A percentile compares a stretch with the other conserved stretches of the same genome.
Conservation (phyloP, 2,113 vertebrate species). For the Pseudorectes ferrugineus region DNA sequence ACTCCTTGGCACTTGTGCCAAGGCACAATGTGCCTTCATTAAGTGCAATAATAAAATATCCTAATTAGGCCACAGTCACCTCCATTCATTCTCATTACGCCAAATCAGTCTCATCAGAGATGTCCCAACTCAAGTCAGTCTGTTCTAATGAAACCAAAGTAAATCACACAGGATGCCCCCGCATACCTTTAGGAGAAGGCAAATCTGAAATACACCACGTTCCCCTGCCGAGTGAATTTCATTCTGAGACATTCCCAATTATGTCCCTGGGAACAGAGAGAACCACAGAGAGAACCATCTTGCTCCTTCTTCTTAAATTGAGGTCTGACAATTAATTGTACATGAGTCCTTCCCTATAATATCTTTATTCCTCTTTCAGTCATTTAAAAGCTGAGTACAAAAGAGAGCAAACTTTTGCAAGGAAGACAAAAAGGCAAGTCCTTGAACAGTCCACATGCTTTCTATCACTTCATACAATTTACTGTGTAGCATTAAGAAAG, state of each 20-base stretch:
- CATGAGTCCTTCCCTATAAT: not conserved
- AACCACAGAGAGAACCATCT: not conserved
- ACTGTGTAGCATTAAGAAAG: not conserved
- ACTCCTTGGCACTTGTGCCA: not conserved
- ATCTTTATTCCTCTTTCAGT: not conserved
- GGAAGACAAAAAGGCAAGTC: not conserved
- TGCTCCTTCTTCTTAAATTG: not conserved
- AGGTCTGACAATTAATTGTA: not conserved
- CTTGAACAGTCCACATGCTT: not conserved
- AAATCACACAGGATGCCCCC: not conserved
- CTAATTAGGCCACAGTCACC: not conserved
- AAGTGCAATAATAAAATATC: not conserved
- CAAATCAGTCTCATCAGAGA: conserved; percentile 8
- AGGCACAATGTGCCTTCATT: not conserved
- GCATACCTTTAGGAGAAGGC: not conserved
- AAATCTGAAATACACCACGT: not conserved
- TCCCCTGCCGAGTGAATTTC: not conserved
- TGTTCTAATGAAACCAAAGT: not conserved
- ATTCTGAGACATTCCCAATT: not conserved
- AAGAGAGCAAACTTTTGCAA: not conserved
- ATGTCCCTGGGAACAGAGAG: not conserved
- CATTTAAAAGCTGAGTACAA: not conserved
- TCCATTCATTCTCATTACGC: not conserved
- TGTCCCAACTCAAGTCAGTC: not conserved
- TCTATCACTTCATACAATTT: not conserved